These are phyloP conservation scores for Latrodectus geometricus DNA, from an alignment of 1,140 invertebrate genomes.

Conservation along the genomic window DNA sequence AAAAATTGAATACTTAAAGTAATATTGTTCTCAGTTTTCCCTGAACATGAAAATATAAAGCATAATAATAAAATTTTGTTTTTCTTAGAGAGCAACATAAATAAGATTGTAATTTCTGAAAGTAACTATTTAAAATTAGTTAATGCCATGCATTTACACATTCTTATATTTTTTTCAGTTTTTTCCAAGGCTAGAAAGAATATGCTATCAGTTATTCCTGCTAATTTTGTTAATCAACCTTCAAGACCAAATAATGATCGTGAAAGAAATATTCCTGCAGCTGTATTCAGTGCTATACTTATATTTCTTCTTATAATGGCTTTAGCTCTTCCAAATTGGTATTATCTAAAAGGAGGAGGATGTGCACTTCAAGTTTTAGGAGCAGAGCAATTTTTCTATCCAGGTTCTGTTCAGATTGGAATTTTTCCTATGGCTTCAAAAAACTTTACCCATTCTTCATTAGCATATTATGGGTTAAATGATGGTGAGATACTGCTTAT, in stretches of 20 bases:
- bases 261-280: slow-evolving; percentile 62
- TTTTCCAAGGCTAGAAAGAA: neutral
- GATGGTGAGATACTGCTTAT: slow-evolving; percentile 18
- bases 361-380: slow-evolving; percentile 61
- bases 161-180: no score
- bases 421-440: neutral
- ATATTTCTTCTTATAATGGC: slow-evolving; percentile 63
- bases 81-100: no score
- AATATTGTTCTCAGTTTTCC: no score
- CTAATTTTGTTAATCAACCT: slow-evolving; percentile 30
- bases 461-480: slow-evolving; percentile 55
- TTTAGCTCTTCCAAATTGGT: slow-evolving; percentile 64
- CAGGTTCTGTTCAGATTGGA: slow-evolving; percentile 22
- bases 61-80: no score
- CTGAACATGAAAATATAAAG: no score
- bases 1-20: no score
- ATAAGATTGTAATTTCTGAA: no score
- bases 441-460: slow-evolving; percentile 33
- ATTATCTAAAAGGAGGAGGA: slow-evolving; percentile 63
- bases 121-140: no score
- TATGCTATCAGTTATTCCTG: slow-evolving; percentile 50
- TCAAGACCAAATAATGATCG: slow-evolving; percentile 17
- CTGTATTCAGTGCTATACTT: slow-evolving; percentile 61
- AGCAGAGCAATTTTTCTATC: slow-evolving; percentile 61
- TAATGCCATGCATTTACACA: no score